These are phyloP conservation scores for Semotilus atromaculatus DNA, from an alignment of 2,797 vertebrate species.

Conservation along the genomic window DNA sequence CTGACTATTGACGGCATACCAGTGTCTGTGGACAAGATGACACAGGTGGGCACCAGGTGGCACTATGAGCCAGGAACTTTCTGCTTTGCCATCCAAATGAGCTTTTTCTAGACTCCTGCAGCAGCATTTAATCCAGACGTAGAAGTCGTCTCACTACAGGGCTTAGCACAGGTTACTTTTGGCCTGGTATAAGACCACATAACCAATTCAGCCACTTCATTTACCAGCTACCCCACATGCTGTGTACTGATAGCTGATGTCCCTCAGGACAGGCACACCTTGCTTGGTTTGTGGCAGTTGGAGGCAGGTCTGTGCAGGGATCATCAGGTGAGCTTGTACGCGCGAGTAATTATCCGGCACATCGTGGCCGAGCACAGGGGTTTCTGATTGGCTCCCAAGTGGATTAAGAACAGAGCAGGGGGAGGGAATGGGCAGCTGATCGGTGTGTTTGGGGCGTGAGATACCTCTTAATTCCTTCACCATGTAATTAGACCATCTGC, in stretches of 20 bases:
- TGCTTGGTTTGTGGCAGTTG: slow-evolving; percentile 59
- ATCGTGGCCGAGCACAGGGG: slow-evolving; percentile 54
- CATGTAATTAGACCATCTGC: slow-evolving; percentile 90
- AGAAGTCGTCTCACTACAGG: neutral
- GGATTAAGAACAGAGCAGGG: slow-evolving; percentile 78
- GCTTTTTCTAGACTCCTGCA: neutral
- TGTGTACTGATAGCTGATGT: slow-evolving; percentile 7
- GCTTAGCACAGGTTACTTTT: neutral
- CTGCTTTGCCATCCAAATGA: neutral
- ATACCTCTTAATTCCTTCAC: slow-evolving; percentile 78
- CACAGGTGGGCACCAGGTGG: slow-evolving; percentile 86
- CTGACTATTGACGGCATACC: slow-evolving; percentile 98
- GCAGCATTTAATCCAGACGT: neutral
- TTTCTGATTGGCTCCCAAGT: slow-evolving; percentile 86
- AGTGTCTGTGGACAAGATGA: slow-evolving; percentile 99
- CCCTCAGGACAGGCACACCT: slow-evolving; percentile 54
- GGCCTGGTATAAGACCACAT: neutral
- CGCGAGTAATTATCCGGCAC: slow-evolving; percentile 43
- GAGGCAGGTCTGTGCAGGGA: slow-evolving; percentile 58
- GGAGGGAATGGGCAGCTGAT: slow-evolving; percentile 69
- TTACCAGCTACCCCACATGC: slow-evolving; percentile 9
- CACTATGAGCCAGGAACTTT: slow-evolving; percentile 22
- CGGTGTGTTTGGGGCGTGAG: slow-evolving; percentile 69
- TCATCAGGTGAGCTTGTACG: slow-evolving; percentile 51
- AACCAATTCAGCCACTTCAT: slow-evolving; percentile 17